Base-by-base conservation (phyloP, 2,888 invertebrate genomes). In the Abscondita cerata region DNA sequence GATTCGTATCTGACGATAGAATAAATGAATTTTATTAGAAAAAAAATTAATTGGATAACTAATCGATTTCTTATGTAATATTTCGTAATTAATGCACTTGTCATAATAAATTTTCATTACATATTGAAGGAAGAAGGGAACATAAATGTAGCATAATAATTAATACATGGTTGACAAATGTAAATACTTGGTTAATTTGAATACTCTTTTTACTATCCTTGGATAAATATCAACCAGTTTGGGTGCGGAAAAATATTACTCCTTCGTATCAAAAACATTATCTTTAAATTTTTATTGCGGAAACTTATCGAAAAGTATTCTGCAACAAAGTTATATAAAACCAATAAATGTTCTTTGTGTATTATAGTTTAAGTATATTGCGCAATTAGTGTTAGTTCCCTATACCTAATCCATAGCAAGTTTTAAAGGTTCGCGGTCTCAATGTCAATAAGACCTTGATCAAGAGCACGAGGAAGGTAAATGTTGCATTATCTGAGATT, bases 401-500 rank as follows among this genome's bases (percentile, higher is more conserved):
- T 18, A n/a, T 1, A 19, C 16, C 44, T 44, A 44, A 67, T 62
- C 59, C 40, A 58, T 68, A 62, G 67, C 67, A 63, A 66, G 68
- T 66, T 67, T 62, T 58, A 55, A 55, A 54, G 61, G 62, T 68
- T 66, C 67, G 67, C 64, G 67, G 64, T 61, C 53, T 67, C 70
- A 70, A 70, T 70, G 69, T 63, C 69, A 69, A 53, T 47, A 20
- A 65, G 67, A 70, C 72, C 72, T 72, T 72, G 72, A 71, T 69
- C 71, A 69, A 69, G 67, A 67, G 64, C 66, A 60, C 57, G 65
- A 44, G 54, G 65, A 70, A 70, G 70, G 68, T 68, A 66, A 71
- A 53, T 66, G 64, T 55, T 66, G 60, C 59, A 51, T 55, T 54
- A 65, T 65, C 50, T 33, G 62, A 65, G 67, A 71, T 70, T 67